A percentile compares a stretch with the other conserved stretches of the same genome.
Conservation (phyloP, 1,140 invertebrate species). For the Drosophila sproati region DNA sequence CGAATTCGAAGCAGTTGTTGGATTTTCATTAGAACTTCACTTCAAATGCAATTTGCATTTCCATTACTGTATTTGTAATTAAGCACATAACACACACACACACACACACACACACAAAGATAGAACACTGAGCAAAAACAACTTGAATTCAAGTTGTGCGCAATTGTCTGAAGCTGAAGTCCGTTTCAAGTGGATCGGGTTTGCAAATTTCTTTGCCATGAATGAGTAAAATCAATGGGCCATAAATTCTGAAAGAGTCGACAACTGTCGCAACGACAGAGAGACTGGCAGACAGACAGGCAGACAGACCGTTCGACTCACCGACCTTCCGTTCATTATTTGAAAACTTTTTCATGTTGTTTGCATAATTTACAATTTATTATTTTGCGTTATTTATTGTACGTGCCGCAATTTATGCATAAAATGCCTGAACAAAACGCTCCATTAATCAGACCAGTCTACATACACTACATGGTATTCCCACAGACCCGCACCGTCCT, state of each 20-base stretch:
- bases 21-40: constrained; percentile 23
- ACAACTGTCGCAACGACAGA: constrained; percentile 8
- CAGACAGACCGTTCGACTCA: neutral
- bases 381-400: constrained; percentile 77
- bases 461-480: constrained; percentile 39
- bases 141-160: constrained; percentile 31
- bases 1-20: constrained; percentile 39
- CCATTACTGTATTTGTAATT: constrained; percentile 29
- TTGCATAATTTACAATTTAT: constrained; percentile 81
- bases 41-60: constrained; percentile 18
- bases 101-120: neutral
- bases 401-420: constrained; percentile 75
- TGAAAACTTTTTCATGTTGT: constrained; percentile 73
- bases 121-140: constrained; percentile 41
- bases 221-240: constrained; percentile 48
- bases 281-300: too few species aligned
- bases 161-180: constrained; percentile 40
- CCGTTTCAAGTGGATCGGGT: constrained; percentile 60
- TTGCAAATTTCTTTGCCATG: constrained; percentile 66
- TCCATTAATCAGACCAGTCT: constrained; percentile 69
- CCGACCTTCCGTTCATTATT: constrained; percentile 65
- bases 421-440: constrained; percentile 74
- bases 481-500: constrained; percentile 51
- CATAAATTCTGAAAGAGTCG: constrained; percentile 47
- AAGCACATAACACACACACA: constrained; percentile 28